A percentile compares a stretch with the other conserved stretches of the same genome.
phyloP scores from a whole-genome alignment of 2,113 vertebrate species.

The Petrocephalus microphthalmus region DNA sequence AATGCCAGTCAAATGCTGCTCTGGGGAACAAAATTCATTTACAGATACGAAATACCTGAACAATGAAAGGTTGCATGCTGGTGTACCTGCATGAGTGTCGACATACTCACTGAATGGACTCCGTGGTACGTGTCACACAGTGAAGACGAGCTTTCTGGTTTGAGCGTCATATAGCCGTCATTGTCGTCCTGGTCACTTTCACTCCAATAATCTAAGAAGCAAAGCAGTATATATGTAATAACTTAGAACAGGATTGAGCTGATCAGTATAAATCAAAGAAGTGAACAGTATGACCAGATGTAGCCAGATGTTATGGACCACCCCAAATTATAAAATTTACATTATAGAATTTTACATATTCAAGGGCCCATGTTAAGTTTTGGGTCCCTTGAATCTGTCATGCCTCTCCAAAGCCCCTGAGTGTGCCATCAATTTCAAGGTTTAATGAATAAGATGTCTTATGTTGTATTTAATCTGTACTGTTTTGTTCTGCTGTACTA shows the following conservation, averaged over 20 bases:
- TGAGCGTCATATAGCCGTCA: constrained; percentile 79
- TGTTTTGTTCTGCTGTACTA: too few relatives aligned
- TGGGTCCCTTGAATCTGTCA: neutral
- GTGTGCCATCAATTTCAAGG: neutral
- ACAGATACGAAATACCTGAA: neutral
- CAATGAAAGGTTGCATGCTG: neutral
- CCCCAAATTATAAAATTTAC: too few relatives aligned
- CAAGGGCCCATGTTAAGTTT: neutral
- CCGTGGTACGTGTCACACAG: constrained; percentile 74
- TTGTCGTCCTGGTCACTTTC: constrained; percentile 89
- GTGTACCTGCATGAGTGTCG: neutral
- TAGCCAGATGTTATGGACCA: neutral
- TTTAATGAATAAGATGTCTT: too few relatives aligned
- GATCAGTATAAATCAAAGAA: neutral
- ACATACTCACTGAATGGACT: constrained; percentile 71
- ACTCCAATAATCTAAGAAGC: constrained; percentile 80
- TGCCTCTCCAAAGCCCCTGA: neutral
- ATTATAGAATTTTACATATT: neutral
- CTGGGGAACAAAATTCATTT: neutral
- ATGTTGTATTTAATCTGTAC: too few relatives aligned
- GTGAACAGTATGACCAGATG: neutral
- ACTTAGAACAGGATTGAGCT: neutral
- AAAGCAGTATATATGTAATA: neutral
- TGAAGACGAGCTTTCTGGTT: constrained; percentile 73
- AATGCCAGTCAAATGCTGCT: neutral